phyloP scores from a whole-genome alignment of 2,113 vertebrate genomes.

The Anser cygnoides region DNA sequence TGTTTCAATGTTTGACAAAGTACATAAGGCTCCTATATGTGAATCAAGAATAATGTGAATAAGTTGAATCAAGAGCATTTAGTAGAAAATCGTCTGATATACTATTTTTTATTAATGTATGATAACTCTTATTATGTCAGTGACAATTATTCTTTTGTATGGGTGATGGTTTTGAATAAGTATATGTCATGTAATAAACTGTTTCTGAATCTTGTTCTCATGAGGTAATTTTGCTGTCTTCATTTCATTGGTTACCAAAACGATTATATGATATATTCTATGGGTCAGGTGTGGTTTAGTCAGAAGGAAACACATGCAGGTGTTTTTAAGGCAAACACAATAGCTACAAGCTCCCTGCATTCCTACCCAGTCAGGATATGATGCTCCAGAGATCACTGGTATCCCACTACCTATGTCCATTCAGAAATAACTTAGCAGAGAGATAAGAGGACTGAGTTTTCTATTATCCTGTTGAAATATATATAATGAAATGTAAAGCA shows the following conservation, averaged over 20 bases:
- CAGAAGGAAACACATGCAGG: neutral
- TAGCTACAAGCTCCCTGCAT: neutral
- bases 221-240: neutral
- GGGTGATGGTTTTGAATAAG: neutral
- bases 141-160: neutral
- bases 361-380: fast-evolving
- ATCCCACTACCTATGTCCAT: neutral
- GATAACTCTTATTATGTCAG: neutral
- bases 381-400: neutral
- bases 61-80: neutral
- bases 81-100: neutral
- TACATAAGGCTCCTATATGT: neutral
- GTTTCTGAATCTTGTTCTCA: neutral
- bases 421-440: neutral
- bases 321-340: neutral
- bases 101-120: neutral
- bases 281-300: neutral
- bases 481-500: neutral
- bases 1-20: neutral
- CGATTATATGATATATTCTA: neutral
- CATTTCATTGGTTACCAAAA: neutral
- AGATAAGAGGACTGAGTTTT: neutral
- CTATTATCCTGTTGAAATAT: neutral
- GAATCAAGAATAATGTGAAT: neutral
- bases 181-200: neutral